Percentiles rank a stretch among this genome's conserved stretches.
phyloP scores from a whole-genome alignment of 2,113 vertebrate genomes.

The Struthio camelus region DNA sequence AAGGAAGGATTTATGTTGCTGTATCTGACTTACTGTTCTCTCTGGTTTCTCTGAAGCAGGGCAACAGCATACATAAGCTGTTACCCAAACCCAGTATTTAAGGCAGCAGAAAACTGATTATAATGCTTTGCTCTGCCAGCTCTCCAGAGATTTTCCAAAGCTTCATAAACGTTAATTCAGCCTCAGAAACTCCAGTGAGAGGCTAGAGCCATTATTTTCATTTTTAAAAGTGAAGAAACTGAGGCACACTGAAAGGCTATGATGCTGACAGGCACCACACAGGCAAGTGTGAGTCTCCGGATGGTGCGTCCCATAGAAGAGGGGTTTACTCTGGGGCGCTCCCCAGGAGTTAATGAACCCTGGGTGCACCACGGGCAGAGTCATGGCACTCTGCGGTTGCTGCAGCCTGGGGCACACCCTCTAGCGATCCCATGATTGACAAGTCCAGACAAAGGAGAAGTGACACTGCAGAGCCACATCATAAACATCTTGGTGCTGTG shows the following conservation, averaged over 20 bases:
- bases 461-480: background rate
- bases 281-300: background rate
- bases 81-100: background rate
- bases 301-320: background rate
- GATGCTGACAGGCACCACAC: background rate
- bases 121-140: background rate
- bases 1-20: background rate
- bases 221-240: conserved; percentile 6
- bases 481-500: too few species aligned
- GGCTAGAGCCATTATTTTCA: background rate
- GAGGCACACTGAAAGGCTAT: background rate
- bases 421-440: too few species aligned
- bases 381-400: background rate
- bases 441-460: background rate
- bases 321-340: background rate
- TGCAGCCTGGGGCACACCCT: background rate
- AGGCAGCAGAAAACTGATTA: background rate
- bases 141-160: background rate
- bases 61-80: background rate
- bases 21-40: background rate
- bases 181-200: background rate
- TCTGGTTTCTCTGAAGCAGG: background rate
- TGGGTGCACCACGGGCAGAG: background rate
- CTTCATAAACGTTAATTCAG: conserved; percentile 12
- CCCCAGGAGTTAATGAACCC: too few species aligned